These are phyloP conservation scores for Trissonchulus sp. DNA, from an alignment of 2,888 invertebrate genomes.

Conservation along the genomic window DNA sequence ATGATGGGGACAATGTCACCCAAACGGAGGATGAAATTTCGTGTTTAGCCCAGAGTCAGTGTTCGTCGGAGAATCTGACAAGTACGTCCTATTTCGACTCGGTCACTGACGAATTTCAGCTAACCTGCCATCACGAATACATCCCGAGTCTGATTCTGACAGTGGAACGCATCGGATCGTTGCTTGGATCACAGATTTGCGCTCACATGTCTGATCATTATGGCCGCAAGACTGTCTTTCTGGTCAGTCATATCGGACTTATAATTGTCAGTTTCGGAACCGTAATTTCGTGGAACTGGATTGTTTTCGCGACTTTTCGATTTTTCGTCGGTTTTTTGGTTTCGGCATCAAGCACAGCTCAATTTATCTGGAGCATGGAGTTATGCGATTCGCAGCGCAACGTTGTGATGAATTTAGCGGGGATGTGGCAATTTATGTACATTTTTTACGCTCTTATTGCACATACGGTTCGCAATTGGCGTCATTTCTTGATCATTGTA, in stretches of 20 bases:
- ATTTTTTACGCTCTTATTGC: slow-evolving; percentile 23
- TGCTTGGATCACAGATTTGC: slow-evolving; percentile 11
- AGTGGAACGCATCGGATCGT: slow-evolving; percentile 21
- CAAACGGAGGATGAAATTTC: neutral
- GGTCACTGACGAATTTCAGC: slow-evolving; percentile 28
- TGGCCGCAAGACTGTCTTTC: slow-evolving; percentile 23
- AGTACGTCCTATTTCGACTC: neutral
- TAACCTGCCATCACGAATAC: slow-evolving; percentile 25
- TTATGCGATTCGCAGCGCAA: slow-evolving; percentile 18
- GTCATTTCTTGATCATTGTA: neutral
- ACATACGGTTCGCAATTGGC: slow-evolving; percentile 14
- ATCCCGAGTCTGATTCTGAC: slow-evolving; percentile 26
- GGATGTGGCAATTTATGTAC: slow-evolving; percentile 27
- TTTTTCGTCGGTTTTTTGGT: slow-evolving; percentile 17
- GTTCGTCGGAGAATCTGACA: neutral
- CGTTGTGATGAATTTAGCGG: slow-evolving; percentile 23
- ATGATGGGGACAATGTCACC: neutral
- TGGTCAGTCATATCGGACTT: slow-evolving; percentile 34
- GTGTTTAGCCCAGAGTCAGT: neutral
- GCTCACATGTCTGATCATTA: slow-evolving; percentile 21
- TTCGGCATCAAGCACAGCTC: neutral
- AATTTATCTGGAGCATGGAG: slow-evolving; percentile 31
- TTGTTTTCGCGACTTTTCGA: neutral
- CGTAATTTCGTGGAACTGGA: neutral
- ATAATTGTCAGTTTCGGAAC: neutral